phyloP scores from a whole-genome alignment of 1,140 invertebrate species.

The Cydia splendana region DNA sequence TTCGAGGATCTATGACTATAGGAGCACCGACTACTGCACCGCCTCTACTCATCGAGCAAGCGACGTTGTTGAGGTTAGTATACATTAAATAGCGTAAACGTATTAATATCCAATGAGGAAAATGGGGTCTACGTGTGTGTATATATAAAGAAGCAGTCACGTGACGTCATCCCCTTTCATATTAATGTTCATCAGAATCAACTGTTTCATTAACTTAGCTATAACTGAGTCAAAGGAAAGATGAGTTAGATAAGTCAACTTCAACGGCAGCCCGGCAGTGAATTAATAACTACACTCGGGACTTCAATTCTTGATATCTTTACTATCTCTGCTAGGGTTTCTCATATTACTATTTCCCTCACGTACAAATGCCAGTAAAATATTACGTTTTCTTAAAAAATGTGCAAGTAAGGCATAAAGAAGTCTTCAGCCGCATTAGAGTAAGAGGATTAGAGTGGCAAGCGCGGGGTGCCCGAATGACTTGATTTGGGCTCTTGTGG shows the following conservation, averaged over 20 bases:
- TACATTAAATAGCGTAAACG: too few relatives aligned
- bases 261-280: slow-evolving; percentile 7
- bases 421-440: slow-evolving; percentile 15
- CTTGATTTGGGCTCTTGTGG: slow-evolving; percentile 26
- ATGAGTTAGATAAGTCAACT: slow-evolving; percentile 11
- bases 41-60: too few relatives aligned
- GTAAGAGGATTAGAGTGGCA: slow-evolving; percentile 29
- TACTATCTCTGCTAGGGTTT: slow-evolving; percentile 9
- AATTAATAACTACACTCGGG: slow-evolving; percentile 27
- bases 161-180: too few relatives aligned
- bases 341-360: slow-evolving; percentile 7
- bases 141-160: too few relatives aligned
- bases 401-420: slow-evolving; percentile 21
- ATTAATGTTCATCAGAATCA: background rate
- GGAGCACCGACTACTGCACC: too few relatives aligned
- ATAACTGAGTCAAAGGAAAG: slow-evolving; percentile 3
- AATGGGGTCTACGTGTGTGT: too few relatives aligned
- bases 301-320: slow-evolving; percentile 18
- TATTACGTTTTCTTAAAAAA: slow-evolving; percentile 31
- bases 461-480: slow-evolving; percentile 12
- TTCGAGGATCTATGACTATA: too few relatives aligned
- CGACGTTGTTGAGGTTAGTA: too few relatives aligned
- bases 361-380: slow-evolving; percentile 25
- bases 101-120: too few relatives aligned
- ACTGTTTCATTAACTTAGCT: background rate